These are phyloP conservation scores for Cladopsammia gracilis DNA, from an alignment of 64 coral and sea anemone species.

Conservation along the genomic window DNA sequence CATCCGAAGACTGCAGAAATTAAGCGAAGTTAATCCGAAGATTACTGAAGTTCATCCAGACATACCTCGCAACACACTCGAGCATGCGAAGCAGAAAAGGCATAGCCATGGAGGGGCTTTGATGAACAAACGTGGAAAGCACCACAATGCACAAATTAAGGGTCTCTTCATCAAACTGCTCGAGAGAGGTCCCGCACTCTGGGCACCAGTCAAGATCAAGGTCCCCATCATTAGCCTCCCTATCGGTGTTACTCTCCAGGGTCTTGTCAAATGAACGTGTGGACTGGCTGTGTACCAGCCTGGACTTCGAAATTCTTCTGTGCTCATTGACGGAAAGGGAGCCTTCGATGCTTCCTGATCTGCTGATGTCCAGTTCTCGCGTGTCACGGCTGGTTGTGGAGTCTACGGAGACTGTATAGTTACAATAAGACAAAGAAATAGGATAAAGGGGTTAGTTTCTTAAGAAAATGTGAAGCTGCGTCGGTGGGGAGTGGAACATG, in stretches of 20 bases:
- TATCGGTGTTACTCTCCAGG: constrained; percentile 69
- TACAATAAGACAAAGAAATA: background rate
- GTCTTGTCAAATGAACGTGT: constrained; percentile 80
- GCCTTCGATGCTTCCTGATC: constrained; percentile 64
- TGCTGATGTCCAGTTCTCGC: constrained; percentile 10
- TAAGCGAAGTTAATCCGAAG: too few relatives aligned
- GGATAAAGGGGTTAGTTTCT: too few relatives aligned
- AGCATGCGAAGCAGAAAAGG: constrained; percentile 87
- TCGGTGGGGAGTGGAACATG: too few relatives aligned
- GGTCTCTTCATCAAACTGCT: constrained; percentile 98
- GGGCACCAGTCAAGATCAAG: constrained; percentile 90
- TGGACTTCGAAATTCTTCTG: constrained; percentile 53
- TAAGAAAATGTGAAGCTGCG: too few relatives aligned
- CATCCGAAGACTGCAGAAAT: background rate
- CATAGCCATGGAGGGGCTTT: constrained; percentile 94
- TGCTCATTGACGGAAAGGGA: constrained; percentile 17
- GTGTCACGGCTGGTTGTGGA: constrained; percentile 51
- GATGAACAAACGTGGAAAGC: constrained; percentile 95
- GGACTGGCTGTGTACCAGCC: constrained; percentile 68
- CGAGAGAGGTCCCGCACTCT: constrained; percentile 84
- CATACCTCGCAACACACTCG: constrained; percentile 93
- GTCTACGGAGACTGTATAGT: constrained; percentile 45
- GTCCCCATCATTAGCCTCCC: constrained; percentile 39
- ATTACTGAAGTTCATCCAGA: background rate
- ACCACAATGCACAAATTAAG: constrained; percentile 95